Conservation (phyloP, 2,888 invertebrate genomes). For the Diaprepes abbreviatus region DNA sequence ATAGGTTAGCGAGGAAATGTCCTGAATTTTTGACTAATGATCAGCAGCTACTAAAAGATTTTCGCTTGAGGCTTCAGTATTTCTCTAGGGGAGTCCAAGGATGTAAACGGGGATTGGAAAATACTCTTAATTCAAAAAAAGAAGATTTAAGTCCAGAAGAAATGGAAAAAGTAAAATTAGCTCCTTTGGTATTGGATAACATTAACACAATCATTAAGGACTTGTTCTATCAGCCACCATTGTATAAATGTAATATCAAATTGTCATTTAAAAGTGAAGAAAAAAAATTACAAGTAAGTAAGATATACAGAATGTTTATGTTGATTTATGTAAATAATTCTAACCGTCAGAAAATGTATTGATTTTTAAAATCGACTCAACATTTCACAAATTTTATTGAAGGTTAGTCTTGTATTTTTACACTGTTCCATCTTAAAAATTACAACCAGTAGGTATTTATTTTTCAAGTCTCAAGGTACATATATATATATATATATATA, state of each 20-base stretch:
- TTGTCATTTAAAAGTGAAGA: conserved; percentile 79
- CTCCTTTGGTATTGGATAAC: conserved; percentile 91
- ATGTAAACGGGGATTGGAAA: conserved; percentile 58
- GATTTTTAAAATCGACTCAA: no score
- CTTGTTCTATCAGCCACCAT: conserved; percentile 93
- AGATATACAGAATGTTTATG: no score
- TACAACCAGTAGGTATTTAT: no score
- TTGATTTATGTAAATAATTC: no score
- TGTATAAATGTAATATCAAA: conserved; percentile 87
- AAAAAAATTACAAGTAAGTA: conserved; percentile 56
- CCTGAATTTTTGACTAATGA: conserved; percentile 84
- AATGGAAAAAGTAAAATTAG: conserved; percentile 82
- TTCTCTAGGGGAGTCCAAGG: conserved; percentile 92
- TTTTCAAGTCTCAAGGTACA: no score
- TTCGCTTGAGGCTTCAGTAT: conserved; percentile 89
- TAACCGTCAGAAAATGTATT: no score
- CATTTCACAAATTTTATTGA: no score
- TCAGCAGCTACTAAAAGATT: conserved; percentile 83
- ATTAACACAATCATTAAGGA: conserved; percentile 94
- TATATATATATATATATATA: neutral
- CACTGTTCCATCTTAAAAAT: no score
- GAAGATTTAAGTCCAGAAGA: conserved; percentile 71
- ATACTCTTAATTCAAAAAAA: conserved; percentile 52
- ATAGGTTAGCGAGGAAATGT: conserved; percentile 83
- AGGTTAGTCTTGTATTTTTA: no score